Evolutionary conservation across 2,888 invertebrate species (phyloP), one percentile per base, ranked within the genome.

Genomic region (Agonopterix arenella): DNA sequence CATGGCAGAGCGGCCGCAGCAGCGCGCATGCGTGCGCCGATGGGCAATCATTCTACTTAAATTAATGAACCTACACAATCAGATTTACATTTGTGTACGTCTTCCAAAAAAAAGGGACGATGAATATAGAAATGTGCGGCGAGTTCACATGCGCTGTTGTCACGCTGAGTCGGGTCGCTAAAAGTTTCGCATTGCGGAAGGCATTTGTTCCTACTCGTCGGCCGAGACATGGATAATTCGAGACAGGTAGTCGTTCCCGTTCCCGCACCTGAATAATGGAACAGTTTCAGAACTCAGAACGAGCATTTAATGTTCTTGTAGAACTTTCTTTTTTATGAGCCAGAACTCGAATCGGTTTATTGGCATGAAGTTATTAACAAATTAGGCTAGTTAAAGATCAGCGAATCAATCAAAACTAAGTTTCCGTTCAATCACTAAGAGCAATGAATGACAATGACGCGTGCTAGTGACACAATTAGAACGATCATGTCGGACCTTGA

Each of bases 401-500:
- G 38, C 28, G 42, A 8, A 42, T 43, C 36, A 44, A 44, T 44
- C 44, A 42, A 46, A 47, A 18, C 11, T 38, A 44, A 16, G 47
- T 9, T 45, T 46, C 9, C 45, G 47, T 44, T 44, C 43, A 50
- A 49, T 50, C 51, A 50, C 49, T 9, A 40, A 9, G 58, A 51
- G 51, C 51, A 55, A 58, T 60, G 62, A 60, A 59, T 59, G 62
- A 61, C 57, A 57, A 56, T 59, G 56, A 56, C 58, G 57, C 49
- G 54, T 56, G 56, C 52, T 53, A 49, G 54, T 57, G 60, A 62
- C 64, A 67, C 65, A 64, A 69, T 64, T 66, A 62, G 66, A 64
- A 60, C 64, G 57, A 58, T 61, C 62, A 60, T 59, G 66, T 59
- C 58, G 61, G 66, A 65, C 67, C 68, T 69, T 71, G 73, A 73